phyloP scores from a whole-genome alignment of 2,888 invertebrate species.

The Gymnocheta viridis region DNA sequence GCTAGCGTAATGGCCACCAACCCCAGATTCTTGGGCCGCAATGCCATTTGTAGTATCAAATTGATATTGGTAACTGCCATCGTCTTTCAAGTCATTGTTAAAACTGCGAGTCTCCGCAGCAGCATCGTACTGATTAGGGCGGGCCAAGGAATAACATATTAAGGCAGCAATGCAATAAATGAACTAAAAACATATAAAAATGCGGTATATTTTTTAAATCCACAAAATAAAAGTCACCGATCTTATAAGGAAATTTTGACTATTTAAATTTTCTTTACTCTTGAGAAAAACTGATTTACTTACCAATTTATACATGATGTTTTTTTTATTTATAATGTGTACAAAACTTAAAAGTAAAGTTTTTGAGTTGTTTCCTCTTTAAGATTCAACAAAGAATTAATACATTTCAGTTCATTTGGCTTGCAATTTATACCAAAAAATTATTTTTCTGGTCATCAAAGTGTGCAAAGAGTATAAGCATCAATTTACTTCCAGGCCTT shows the following conservation, averaged over 20 bases:
- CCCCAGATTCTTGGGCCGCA: slow-evolving; percentile 83
- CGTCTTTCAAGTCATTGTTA: slow-evolving; percentile 79
- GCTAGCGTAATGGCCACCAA: slow-evolving; percentile 83
- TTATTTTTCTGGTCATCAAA: slow-evolving; percentile 42
- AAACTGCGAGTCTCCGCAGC: slow-evolving; percentile 80
- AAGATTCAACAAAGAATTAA: slow-evolving; percentile 65
- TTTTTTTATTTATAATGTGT: slow-evolving; percentile 1
- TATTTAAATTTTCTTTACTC: not conserved
- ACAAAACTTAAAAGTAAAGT: not conserved
- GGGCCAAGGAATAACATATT: slow-evolving; percentile 73
- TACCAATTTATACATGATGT: slow-evolving; percentile 64
- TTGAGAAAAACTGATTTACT: slow-evolving; percentile 22
- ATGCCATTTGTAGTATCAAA: slow-evolving; percentile 86
- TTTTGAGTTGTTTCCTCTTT: slow-evolving; percentile 56
- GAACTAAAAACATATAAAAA: slow-evolving; percentile 63
- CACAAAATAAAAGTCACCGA: not conserved
- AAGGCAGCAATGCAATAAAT: slow-evolving; percentile 73
- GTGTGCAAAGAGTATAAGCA: not conserved
- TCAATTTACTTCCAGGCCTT: slow-evolving; percentile 9
- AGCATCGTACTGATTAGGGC: slow-evolving; percentile 76
- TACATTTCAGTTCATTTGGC: slow-evolving; percentile 47
- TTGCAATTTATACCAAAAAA: slow-evolving; percentile 63
- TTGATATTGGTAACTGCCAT: slow-evolving; percentile 81
- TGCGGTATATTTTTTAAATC: not conserved
- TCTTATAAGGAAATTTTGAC: not conserved